Evolutionary conservation across 2,113 vertebrate genomes (phyloP).

Genomic region (Trochalopteron elliotii): DNA sequence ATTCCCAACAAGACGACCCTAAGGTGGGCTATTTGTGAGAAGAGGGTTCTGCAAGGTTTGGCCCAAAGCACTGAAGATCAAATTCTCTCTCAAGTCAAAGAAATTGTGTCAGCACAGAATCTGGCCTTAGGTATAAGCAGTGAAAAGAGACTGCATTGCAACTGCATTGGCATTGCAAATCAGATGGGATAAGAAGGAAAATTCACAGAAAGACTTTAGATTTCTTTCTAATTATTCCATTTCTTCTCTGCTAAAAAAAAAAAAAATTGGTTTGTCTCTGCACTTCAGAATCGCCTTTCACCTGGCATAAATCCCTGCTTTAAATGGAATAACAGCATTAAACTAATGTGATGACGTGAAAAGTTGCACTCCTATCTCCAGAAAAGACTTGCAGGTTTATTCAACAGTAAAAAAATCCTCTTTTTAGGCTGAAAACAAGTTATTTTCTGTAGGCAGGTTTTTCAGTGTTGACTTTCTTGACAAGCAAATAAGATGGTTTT

Average conservation of each 20-base stretch:
- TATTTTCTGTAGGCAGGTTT: not conserved
- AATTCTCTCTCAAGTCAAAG: constrained; percentile 60
- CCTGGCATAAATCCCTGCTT: not conserved
- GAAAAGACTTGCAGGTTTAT: not conserved
- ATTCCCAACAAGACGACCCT: constrained; percentile 5
- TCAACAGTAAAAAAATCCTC: not conserved
- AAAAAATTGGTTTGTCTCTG: not conserved
- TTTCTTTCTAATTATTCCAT: not conserved
- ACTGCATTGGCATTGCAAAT: constrained; percentile 64
- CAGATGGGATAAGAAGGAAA: constrained; percentile 10
- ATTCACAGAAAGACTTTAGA: not conserved
- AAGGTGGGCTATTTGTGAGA: constrained; percentile 9
- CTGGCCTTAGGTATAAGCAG: constrained; percentile 47
- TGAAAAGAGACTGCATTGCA: constrained; percentile 27
- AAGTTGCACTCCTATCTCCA: not conserved
- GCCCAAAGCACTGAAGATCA: constrained; percentile 48
- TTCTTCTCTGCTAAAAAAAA: not conserved
- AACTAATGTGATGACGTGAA: not conserved
- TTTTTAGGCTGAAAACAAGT: not conserved
- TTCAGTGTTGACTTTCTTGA: not conserved
- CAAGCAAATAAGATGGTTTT: not conserved
- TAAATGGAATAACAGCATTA: not conserved
- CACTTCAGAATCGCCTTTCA: not conserved
- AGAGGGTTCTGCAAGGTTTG: constrained; percentile 20
- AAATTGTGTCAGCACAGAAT: constrained; percentile 58